Percentiles rank a stretch among this genome's conserved stretches.
Evolutionary conservation across 2,113 vertebrate species (phyloP).

Genomic region (Malurus melanocephalus): DNA sequence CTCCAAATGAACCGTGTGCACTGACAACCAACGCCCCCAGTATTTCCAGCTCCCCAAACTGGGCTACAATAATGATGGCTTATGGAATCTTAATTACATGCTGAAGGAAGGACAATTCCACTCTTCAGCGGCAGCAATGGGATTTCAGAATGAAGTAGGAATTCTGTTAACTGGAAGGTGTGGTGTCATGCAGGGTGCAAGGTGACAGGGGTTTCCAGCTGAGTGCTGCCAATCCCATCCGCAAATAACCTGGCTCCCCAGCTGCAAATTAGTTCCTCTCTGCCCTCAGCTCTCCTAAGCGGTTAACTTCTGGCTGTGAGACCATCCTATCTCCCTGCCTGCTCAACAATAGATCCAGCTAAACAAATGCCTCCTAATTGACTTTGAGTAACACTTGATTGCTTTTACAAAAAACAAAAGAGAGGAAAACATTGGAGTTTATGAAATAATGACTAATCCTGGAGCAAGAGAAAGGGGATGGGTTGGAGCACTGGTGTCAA

Average conservation of each 20-base stretch:
- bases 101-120: constrained; percentile 1
- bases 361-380: constrained; percentile 69
- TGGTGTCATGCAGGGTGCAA: not conserved
- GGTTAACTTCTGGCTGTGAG: constrained; percentile 39
- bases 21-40: not conserved
- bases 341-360: constrained; percentile 61
- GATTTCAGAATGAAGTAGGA: not conserved
- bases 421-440: constrained; percentile 53
- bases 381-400: constrained; percentile 71
- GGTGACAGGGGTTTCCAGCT: constrained; percentile 25
- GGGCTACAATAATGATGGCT: not conserved
- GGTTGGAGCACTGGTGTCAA: constrained; percentile 51
- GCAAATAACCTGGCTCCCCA: constrained; percentile 36
- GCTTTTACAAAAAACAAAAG: constrained; percentile 61
- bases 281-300: constrained; percentile 6
- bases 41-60: not conserved
- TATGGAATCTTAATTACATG: constrained; percentile 11
- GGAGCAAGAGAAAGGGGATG: constrained; percentile 54
- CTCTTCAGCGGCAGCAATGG: not conserved
- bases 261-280: constrained; percentile 35
- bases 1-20: not conserved
- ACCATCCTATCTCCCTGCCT: constrained; percentile 33
- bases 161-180: not conserved
- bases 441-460: constrained; percentile 68
- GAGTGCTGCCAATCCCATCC: not conserved